These are phyloP conservation scores for Cacatua alba DNA, from an alignment of 2,113 vertebrate genomes.

Conservation along the genomic window DNA sequence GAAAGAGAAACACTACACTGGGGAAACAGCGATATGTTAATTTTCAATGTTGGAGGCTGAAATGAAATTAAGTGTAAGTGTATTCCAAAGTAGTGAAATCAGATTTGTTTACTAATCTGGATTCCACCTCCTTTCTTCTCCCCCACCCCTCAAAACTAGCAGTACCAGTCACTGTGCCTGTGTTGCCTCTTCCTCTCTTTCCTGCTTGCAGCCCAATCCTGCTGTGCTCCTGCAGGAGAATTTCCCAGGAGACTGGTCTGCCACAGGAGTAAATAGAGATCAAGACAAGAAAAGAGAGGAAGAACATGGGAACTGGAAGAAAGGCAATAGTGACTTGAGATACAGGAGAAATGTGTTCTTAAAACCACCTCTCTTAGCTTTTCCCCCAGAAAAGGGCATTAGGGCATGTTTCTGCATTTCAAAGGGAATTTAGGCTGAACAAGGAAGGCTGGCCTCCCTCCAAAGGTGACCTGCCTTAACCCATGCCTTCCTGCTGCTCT, in stretches of 20 bases:
- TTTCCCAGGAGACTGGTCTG: not conserved
- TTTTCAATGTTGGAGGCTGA: not conserved
- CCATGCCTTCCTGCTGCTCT: not conserved
- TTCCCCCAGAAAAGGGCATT: not conserved
- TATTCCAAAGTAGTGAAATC: not conserved
- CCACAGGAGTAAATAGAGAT: not conserved
- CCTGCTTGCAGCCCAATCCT: not conserved
- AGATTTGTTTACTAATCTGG: not conserved
- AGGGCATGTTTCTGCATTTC: not conserved
- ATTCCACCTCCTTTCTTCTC: not conserved
- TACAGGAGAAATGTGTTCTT: not conserved
- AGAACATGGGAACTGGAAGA: not conserved
- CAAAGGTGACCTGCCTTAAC: not conserved
- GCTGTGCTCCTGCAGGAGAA: not conserved
- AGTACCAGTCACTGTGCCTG: not conserved
- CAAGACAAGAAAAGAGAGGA: not conserved
- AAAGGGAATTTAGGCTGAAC: not conserved
- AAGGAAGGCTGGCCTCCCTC: not conserved
- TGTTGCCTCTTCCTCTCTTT: not conserved
- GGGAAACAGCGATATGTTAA: not conserved
- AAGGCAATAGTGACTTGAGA: not conserved
- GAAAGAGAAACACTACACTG: accelerated
- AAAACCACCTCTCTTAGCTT: not conserved
- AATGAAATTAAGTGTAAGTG: not conserved
- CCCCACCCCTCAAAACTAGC: not conserved